Conservation (phyloP, 2,888 invertebrate species). For the Hydroisotoma schaefferi region DNA sequence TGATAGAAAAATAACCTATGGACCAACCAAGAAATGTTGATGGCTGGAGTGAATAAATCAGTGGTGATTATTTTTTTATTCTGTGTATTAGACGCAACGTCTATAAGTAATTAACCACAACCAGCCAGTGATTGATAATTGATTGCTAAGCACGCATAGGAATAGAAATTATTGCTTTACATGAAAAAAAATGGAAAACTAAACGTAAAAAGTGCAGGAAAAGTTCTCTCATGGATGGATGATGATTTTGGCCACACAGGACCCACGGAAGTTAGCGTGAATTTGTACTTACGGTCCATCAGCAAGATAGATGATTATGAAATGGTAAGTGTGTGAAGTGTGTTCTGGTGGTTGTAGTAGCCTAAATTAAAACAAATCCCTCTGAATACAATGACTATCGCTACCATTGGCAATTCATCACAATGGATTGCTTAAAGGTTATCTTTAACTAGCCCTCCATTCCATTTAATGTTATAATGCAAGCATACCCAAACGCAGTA, state of each 20-base stretch:
- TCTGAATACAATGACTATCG: too few species aligned
- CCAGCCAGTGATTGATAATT: too few species aligned
- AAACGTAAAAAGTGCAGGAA: not conserved
- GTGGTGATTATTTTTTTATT: too few species aligned
- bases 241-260: constrained; percentile 44
- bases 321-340: constrained; percentile 63
- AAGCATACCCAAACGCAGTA: not conserved
- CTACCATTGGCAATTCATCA: constrained; percentile 5
- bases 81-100: too few species aligned
- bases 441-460: not conserved
- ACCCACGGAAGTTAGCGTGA: constrained; percentile 70
- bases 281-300: constrained; percentile 95
- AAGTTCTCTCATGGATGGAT: constrained; percentile 15
- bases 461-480: not conserved
- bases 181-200: too few species aligned
- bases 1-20: too few species aligned
- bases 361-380: not conserved
- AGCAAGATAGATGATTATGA: constrained; percentile 99
- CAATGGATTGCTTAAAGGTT: constrained; percentile 17
- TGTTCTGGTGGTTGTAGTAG: constrained; percentile 13
- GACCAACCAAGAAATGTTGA: too few species aligned
- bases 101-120: too few species aligned
- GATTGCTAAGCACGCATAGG: too few species aligned
- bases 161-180: too few species aligned
- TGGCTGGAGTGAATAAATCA: too few species aligned